Base-by-base conservation (phyloP, 1,140 invertebrate genomes). In the Penaeus chinensis region DNA sequence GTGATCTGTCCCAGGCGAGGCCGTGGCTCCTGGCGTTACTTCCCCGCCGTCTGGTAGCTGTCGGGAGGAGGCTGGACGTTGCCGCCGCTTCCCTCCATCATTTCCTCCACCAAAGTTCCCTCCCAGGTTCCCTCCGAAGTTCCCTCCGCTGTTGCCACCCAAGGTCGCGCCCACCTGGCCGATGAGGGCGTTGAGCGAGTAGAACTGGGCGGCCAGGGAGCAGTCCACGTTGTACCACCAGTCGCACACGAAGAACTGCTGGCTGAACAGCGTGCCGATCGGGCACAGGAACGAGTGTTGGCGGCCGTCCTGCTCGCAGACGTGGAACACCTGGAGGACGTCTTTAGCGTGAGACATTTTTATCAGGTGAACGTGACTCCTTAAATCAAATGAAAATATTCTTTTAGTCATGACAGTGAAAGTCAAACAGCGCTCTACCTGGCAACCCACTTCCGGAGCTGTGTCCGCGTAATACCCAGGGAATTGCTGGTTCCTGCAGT, bases 241-340 rank as follows among this genome's bases (percentile, higher is more conserved):
- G 19, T 79, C 77, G 61, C 77, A 79, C 37, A 79, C 77, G 77
- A 79, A 91, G 79, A 90, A 90, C 77, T 91, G 77, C 90, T 92
- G 92, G 76, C 91, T 91, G 84, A 92, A 92, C 20, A 92, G 81
- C 62, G 92, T 92, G 19, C 92, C 92, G 84, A 91, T 91, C 7
- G 92, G 92, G 78, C 92, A 92, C 0, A 92, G 85, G 88, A 93
- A 92, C 24, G 91, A 91, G 61, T 90, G 82, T 47, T 79, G 54
- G 91, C 89, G 60, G 89, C 90, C 91, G 84, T 90, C 90, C 27
- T 88, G 27, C 90, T 92, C 91, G 85, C 92, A 92, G 85, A 92
- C 91, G 77, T 92, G 92, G 84, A 92, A 92, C 71, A 92, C 91
- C 92, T 92, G 69, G 19, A 10, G 42, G n/a, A 81, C 54, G 54